Percentiles rank a stretch among this genome's conserved stretches.
Evolutionary conservation across 35 echinoderm and acorn worm genomes (phyloP).

Genomic region (Patiria miniata): DNA sequence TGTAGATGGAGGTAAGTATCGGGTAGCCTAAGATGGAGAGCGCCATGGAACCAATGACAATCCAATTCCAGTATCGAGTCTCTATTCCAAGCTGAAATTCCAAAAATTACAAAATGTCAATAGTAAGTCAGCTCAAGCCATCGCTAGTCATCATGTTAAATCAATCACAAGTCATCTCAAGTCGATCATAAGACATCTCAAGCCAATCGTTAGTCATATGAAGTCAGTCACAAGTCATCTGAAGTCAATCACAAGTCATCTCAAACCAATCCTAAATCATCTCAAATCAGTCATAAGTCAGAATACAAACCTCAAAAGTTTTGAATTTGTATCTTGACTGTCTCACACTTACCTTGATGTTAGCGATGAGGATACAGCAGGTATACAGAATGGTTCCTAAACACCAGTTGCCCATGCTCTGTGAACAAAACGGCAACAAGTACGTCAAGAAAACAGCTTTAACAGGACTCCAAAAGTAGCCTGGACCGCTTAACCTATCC

Average conservation of each 20-base stretch:
- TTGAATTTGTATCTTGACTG: too few species aligned
- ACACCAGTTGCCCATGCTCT: conserved; percentile 57
- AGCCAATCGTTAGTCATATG: background rate
- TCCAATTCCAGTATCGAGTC: conserved; percentile 79
- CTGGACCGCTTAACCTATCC: too few species aligned
- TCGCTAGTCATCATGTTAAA: background rate
- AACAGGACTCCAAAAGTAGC: too few species aligned
- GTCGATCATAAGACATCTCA: background rate
- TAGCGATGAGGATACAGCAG: conserved; percentile 65
- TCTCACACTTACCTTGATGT: conserved; percentile 71
- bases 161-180: background rate
- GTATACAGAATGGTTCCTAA: conserved; percentile 73
- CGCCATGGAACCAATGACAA: conserved; percentile 52
- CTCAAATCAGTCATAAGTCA: background rate
- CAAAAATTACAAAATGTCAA: background rate
- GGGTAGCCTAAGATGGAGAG: conserved; percentile 77
- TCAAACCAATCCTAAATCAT: background rate
- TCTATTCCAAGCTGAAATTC: conserved; percentile 70
- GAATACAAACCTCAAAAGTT: background rate
- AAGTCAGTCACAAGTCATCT: background rate
- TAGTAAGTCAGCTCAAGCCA: background rate
- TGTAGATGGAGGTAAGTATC: conserved; percentile 49
- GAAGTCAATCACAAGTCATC: background rate
- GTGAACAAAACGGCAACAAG: conserved; percentile 12
- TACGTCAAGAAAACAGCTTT: too few species aligned